Evolutionary conservation across 2,797 vertebrate species (phyloP).

Genomic region (Gallinago stenura): DNA sequence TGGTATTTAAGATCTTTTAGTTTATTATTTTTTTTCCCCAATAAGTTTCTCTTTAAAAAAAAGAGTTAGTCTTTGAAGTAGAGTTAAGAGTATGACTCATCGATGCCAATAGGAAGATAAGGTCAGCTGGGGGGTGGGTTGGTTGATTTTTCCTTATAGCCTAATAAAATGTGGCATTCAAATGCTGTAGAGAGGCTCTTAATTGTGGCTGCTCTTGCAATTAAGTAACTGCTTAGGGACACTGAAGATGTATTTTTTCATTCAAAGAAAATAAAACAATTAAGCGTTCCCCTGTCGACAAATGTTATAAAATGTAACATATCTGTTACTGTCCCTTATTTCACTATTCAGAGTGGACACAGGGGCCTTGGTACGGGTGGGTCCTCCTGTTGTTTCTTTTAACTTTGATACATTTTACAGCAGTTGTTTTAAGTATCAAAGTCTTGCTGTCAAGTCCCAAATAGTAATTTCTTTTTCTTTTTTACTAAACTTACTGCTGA

Average conservation of each 20-base stretch:
- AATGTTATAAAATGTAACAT: not conserved
- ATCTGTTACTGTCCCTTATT: not conserved
- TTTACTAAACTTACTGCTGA: not conserved
- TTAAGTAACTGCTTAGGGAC: not conserved
- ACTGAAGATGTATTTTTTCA: not conserved
- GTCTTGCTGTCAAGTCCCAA: not conserved
- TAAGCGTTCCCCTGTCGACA: not conserved
- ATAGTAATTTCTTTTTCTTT: not conserved
- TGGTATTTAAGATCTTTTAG: not conserved
- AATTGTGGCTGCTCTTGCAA: not conserved
- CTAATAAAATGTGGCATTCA: conserved; percentile 58
- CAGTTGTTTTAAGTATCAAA: not conserved
- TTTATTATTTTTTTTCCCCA: not conserved
- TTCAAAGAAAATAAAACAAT: conserved; percentile 8
- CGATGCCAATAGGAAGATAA: not conserved
- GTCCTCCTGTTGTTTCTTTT: not conserved
- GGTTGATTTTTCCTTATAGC: not conserved
- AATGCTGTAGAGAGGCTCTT: not conserved
- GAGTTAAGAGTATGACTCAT: not conserved
- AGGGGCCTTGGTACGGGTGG: not conserved
- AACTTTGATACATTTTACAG: not conserved
- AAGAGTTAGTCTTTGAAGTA: not conserved
- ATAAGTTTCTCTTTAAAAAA: not conserved
- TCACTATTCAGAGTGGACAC: not conserved
- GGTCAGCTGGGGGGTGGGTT: not conserved